Base-by-base conservation (phyloP, 2,888 invertebrate species). In the Drosophila ezoana region DNA sequence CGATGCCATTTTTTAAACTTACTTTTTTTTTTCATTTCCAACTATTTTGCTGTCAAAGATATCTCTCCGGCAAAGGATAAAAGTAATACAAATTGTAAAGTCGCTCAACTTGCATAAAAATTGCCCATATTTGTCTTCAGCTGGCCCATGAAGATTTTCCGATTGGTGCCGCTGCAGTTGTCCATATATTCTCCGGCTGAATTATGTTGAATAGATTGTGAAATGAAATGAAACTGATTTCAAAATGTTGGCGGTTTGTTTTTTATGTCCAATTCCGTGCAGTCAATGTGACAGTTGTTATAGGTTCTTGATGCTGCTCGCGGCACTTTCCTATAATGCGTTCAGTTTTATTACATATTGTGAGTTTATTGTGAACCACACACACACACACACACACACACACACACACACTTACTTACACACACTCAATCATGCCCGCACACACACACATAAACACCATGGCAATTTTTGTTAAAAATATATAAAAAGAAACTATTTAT, bases 311-410 rank as follows among this genome's bases (percentile, higher is more conserved):
- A 74, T 80, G 68, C 52, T 23, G 73, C 81, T 66, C 53, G 74
- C 69, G 87, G 81, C 87, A 64, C 57, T 84, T 69, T 64, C 68
- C 68, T 70, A 79, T 84, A 87, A 81, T 71, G 73, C 63, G 64
- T 81, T 63, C 79, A 60, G 60, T 87, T 87, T 87, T 87, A 83
- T 83, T 84, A 83, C 82, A 87, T 81, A 78, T 85, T 78, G 65
- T 72, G 59, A 72, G 81, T 56, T 81, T 84, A 81, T 87, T 83
- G 87, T 77, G 84, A 65, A 66, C 54, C n/a, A 59, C 45, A 62
- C 60, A 72, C 58, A 68, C 57, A 37, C 53, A 18, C 58, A 48
- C 62, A 38, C 53, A 35, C 58, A 51, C 49, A 48, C 45, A 52
- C 41, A 18, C 41, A 38, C 43, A 44, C 54, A 49, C 45, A 14